These are phyloP conservation scores for Campylorhamphus procurvoides DNA, from an alignment of 2,113 vertebrate genomes.

Conservation along the genomic window DNA sequence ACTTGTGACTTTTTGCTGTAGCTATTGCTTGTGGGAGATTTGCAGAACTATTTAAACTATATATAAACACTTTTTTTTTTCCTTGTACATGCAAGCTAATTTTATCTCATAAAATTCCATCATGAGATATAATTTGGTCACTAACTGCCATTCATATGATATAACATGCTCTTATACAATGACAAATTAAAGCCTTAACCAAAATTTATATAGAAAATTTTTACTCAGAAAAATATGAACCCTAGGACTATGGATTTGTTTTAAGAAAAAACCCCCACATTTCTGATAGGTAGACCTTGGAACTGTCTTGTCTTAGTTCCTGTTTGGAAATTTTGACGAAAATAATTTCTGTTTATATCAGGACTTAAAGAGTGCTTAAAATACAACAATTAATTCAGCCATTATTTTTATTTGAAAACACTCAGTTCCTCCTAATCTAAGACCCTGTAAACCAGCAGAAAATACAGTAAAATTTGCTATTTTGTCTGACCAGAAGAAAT, in stretches of 20 bases:
- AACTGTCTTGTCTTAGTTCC: not conserved
- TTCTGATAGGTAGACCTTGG: not conserved
- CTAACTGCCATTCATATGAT: not conserved
- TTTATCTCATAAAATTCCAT: not conserved
- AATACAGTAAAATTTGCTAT: not conserved
- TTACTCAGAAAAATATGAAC: not conserved
- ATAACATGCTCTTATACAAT: not conserved
- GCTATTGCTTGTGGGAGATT: not conserved
- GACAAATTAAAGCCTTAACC: not conserved
- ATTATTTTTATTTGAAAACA: constrained; percentile 12
- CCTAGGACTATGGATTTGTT: not conserved
- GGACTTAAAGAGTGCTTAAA: not conserved
- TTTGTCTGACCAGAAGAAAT: not conserved
- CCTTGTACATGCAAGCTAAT: not conserved
- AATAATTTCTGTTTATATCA: not conserved
- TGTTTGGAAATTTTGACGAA: not conserved
- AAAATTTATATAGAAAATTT: not conserved
- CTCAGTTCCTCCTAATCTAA: not conserved
- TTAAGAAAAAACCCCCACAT: not conserved
- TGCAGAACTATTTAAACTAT: not conserved
- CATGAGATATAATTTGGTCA: not conserved
- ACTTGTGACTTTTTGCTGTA: not conserved
- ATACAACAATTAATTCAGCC: not conserved
- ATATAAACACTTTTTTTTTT: not conserved
- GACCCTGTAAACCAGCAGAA: not conserved